Conservation (phyloP, 2,113 vertebrate species). For the Hippotragus niger region DNA sequence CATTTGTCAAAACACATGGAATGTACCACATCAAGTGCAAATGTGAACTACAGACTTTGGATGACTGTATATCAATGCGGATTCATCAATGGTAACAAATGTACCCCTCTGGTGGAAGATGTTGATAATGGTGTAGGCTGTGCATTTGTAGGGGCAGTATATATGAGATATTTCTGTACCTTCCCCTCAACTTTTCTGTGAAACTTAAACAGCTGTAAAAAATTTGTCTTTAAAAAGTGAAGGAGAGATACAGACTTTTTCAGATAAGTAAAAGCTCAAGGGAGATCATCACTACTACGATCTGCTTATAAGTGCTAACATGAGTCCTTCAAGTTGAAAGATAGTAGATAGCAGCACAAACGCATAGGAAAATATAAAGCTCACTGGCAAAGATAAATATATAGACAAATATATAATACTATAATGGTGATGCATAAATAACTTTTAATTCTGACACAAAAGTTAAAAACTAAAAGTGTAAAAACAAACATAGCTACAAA, state of each 20-base stretch:
- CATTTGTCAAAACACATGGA: neutral
- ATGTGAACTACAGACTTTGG: too few species aligned
- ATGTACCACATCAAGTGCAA: neutral
- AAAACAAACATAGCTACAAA: neutral
- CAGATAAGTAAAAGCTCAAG: neutral
- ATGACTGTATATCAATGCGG: neutral
- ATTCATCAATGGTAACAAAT: neutral
- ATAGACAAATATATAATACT: neutral
- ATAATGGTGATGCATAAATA: neutral
- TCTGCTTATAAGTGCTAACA: neutral
- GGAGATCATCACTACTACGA: neutral
- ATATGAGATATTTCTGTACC: neutral
- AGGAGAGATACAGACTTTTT: neutral
- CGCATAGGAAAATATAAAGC: neutral
- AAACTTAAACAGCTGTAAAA: neutral
- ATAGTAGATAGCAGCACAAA: neutral
- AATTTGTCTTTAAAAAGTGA: neutral
- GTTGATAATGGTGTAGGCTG: neutral
- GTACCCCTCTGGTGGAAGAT: neutral
- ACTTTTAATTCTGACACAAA: neutral
- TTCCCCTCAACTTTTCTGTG: neutral
- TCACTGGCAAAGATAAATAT: neutral
- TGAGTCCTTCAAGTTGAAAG: neutral
- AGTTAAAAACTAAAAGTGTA: neutral
- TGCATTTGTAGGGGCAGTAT: neutral